Conservation (phyloP, 2,113 vertebrate genomes). For the Psophia crepitans region DNA sequence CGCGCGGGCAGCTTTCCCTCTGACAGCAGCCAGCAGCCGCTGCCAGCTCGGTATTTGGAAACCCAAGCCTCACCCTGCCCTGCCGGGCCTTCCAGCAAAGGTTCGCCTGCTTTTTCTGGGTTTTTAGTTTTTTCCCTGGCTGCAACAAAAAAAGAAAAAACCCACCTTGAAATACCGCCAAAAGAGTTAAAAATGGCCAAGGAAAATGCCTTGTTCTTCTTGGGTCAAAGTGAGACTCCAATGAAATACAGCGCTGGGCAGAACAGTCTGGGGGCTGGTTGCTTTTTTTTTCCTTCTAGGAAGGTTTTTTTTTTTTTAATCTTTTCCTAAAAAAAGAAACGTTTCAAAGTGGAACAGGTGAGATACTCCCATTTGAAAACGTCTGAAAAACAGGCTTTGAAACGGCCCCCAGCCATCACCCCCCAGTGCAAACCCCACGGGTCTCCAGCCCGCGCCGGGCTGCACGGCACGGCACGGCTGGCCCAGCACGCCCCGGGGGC, state of each 20-base stretch:
- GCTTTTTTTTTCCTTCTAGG: neutral
- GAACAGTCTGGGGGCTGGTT: neutral
- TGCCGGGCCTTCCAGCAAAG: neutral
- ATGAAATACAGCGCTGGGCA: neutral
- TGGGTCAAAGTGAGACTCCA: neutral
- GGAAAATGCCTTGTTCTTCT: neutral
- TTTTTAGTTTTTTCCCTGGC: neutral
- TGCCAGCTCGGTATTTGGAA: neutral
- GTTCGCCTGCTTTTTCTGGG: neutral
- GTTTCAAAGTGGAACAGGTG: neutral
- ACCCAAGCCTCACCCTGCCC: neutral
- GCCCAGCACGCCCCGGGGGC: neutral
- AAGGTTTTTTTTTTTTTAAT: neutral
- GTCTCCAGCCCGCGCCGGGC: neutral
- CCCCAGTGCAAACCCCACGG: accelerated
- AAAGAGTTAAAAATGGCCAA: neutral
- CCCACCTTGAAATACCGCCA: neutral
- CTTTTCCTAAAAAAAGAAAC: neutral
- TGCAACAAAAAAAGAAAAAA: neutral
- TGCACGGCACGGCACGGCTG: accelerated
- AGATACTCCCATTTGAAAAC: neutral
- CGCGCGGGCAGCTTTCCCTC: accelerated
- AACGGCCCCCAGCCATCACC: neutral
- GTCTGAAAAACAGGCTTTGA: neutral
- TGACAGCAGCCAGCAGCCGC: neutral